These are phyloP conservation scores for Pteria penguin DNA, from an alignment of 2,888 invertebrate species.

Conservation along the genomic window DNA sequence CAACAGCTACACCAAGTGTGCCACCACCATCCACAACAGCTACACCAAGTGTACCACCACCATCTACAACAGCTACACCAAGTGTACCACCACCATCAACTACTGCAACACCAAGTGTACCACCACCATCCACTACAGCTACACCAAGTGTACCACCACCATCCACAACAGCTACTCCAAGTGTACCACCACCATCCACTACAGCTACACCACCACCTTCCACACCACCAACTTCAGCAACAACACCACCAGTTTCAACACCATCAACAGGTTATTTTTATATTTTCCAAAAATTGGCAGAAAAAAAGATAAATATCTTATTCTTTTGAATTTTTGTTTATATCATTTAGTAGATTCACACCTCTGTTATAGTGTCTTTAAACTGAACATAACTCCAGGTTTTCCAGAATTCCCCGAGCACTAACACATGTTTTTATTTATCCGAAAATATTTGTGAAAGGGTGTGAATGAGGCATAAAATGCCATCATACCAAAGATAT, in stretches of 20 bases:
- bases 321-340: too few species aligned
- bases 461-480: too few species aligned
- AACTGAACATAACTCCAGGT: too few species aligned
- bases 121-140: background rate
- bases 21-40: background rate
- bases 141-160: background rate
- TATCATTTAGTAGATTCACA: too few species aligned
- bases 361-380: too few species aligned
- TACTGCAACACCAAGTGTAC: conserved; percentile 1
- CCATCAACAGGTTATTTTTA: background rate
- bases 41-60: background rate
- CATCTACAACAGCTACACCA: background rate
- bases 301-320: too few species aligned
- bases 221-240: conserved; percentile 2
- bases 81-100: background rate
- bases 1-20: background rate
- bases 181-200: background rate
- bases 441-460: too few species aligned
- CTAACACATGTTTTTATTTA: too few species aligned
- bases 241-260: background rate
- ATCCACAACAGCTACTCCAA: background rate
- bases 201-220: background rate
- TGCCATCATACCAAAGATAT: too few species aligned
- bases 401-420: too few species aligned
- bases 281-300: too few species aligned